phyloP scores from a whole-genome alignment of 2,113 vertebrate species.

The Phaetusa simplex region DNA sequence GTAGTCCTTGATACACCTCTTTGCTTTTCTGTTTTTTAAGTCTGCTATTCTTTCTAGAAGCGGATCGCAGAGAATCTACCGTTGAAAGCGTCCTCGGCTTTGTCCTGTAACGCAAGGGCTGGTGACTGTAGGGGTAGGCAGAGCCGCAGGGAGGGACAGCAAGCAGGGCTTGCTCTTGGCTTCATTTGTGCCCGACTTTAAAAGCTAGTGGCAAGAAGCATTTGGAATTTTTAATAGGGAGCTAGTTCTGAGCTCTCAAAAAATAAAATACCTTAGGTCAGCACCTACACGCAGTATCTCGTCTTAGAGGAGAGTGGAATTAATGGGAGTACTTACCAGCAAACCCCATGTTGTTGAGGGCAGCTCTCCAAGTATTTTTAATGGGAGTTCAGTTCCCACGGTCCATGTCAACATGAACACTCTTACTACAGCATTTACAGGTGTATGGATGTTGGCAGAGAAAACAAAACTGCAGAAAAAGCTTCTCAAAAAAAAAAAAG shows the following conservation, averaged over 20 bases:
- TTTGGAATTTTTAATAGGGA: neutral
- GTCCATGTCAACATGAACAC: fast-evolving
- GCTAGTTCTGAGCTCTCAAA: neutral
- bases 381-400: neutral
- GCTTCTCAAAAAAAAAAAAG: neutral
- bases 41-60: neutral
- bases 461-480: neutral
- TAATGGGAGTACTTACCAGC: neutral
- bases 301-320: neutral
- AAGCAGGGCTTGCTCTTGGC: neutral
- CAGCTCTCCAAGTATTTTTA: neutral
- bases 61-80: neutral
- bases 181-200: neutral
- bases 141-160: neutral
- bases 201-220: neutral
- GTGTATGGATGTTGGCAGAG: neutral
- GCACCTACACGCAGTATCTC: neutral
- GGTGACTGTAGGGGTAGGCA: neutral
- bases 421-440: neutral
- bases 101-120: fast-evolving
- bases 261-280: neutral
- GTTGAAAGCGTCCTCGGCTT: neutral
- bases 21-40: neutral
- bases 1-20: neutral
- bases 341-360: neutral